These are phyloP conservation scores for Pseudanteris insignis DNA, from an alignment of 2,888 invertebrate genomes.

Conservation along the genomic window DNA sequence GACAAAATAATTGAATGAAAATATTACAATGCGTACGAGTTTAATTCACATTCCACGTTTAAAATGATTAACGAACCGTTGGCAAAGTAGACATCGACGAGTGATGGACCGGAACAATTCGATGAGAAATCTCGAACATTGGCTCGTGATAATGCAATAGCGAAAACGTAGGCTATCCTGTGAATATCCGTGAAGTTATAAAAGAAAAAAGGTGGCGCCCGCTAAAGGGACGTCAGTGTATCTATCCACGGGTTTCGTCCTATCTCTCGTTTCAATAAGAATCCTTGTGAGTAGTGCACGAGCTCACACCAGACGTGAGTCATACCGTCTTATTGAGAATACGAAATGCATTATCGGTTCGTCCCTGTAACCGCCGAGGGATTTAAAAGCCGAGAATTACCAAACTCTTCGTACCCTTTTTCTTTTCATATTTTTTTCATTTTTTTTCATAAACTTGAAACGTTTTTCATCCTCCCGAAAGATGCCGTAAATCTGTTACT, in stretches of 20 bases:
- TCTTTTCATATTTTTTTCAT: no score
- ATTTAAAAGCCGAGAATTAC: conserved; percentile 24
- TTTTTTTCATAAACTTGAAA: conserved; percentile 16
- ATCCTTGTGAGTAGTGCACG: conserved; percentile 52
- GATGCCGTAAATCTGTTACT: neutral
- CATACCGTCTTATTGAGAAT: conserved; percentile 53
- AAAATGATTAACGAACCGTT: conserved; percentile 15
- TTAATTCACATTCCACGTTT: conserved; percentile 10
- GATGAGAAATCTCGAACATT: conserved; percentile 48
- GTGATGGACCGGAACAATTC: conserved; percentile 43
- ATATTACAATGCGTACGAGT: no score
- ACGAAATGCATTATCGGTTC: conserved; percentile 41
- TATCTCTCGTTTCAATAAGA: conserved; percentile 55
- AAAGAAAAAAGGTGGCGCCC: conserved; percentile 34
- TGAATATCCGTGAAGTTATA: conserved; percentile 27
- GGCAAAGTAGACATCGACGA: conserved; percentile 15
- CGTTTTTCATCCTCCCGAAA: conserved; percentile 10
- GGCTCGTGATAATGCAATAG: conserved; percentile 38
- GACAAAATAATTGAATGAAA: no score
- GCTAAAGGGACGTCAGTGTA: conserved; percentile 20
- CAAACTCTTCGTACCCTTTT: conserved; percentile 3
- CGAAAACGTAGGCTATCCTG: conserved; percentile 36
- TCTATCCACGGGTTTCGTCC: conserved; percentile 38
- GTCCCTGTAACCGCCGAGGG: conserved; percentile 21
- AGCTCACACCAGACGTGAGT: conserved; percentile 50